phyloP scores from a whole-genome alignment of 2,113 vertebrate species.

The Piaya cayana region DNA sequence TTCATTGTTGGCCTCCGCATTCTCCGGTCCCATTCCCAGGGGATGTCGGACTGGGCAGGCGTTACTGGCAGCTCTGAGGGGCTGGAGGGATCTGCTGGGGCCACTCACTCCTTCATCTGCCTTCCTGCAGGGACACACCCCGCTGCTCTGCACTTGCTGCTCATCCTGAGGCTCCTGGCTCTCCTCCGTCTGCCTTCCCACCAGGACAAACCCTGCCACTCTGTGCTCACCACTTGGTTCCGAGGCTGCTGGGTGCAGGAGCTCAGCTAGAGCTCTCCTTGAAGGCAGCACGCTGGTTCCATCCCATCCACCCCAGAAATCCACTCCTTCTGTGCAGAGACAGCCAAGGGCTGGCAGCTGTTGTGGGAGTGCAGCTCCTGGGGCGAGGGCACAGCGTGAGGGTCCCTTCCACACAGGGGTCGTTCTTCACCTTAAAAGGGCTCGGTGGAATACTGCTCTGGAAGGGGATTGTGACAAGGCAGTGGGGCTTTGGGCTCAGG shows the following conservation, averaged over 20 bases:
- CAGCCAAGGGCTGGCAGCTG: accelerated
- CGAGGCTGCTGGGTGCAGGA: neutral
- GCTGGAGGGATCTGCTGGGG: neutral
- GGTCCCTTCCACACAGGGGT: accelerated
- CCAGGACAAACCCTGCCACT: neutral
- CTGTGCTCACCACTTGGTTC: too few relatives aligned
- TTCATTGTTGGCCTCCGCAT: constrained; percentile 9
- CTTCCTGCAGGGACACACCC: too few relatives aligned
- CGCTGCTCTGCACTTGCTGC: neutral
- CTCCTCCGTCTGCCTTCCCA: neutral
- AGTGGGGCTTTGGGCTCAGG: neutral
- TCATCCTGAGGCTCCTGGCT: neutral
- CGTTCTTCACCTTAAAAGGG: neutral
- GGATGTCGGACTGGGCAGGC: neutral
- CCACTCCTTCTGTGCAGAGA: accelerated
- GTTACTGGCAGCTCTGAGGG: neutral
- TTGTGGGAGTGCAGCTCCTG: neutral
- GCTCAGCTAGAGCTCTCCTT: neutral
- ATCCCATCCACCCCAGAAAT: neutral
- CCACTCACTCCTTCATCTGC: neutral
- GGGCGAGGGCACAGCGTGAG: neutral
- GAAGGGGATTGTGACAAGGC: accelerated
- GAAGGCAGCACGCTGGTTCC: neutral
- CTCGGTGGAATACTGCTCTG: neutral
- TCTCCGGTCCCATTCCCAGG: neutral